Base-by-base conservation (phyloP, 2,888 invertebrate species). In the Harpalus rubripes region DNA sequence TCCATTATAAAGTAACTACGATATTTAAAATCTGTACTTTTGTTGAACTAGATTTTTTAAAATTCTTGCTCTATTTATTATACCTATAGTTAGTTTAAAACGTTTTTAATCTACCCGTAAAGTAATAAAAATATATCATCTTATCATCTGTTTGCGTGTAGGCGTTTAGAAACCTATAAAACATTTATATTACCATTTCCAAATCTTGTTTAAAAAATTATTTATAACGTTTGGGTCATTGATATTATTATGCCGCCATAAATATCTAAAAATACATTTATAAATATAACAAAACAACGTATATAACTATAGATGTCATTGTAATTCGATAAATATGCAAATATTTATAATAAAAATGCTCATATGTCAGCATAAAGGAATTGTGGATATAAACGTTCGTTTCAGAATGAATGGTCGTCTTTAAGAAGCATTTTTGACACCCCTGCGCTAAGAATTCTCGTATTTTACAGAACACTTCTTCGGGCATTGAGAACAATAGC, bases 171-270 rank as follows among this genome's bases (percentile, higher is more conserved):
- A 16, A 59, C 59, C 15, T 16, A 16, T 59, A 59, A 59, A 59
- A 52, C 44, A 52, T 52, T 52, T 52, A 52, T 52, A 52, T 52
- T 52, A 12, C 15, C 63, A 68, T 32, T 68, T 39, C 63, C 22
- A 8, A 63, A 63, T 22, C 63, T 63, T 6, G 22, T 63, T 63
- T 22, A 26, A 74, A 74, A 44, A 18, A 74, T 74, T 74, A 74
- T 74, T 74, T 74, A 74, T 74, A 44, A 41, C 44, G 72, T 41
- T 74, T 74, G 41, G 72, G 72, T 74, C 72, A 74, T 74, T 74
- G 72, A 44, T 74, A 74, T 74, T 74, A 74, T 74, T 74, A 44
- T 74, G 8, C 44, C 44, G 72, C 72, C 72, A 74, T 74, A 74
- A 74, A 74, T 74, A 22, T 44, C 72, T 74, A 74, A 44, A 74